These are phyloP conservation scores for Anarsia innoxiella DNA, from an alignment of 2,888 invertebrate species.

Conservation along the genomic window DNA sequence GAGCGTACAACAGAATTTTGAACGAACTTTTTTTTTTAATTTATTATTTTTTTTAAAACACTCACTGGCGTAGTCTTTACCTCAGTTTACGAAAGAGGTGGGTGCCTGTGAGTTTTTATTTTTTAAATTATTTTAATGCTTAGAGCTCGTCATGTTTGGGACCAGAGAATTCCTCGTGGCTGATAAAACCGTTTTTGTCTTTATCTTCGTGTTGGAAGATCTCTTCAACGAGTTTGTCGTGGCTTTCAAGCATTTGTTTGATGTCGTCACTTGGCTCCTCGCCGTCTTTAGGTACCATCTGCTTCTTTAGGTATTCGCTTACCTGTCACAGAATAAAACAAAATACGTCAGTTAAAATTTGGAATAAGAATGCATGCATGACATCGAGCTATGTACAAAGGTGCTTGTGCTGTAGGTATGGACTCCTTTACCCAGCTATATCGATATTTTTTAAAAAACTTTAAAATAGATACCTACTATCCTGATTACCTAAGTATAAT, in stretches of 20 bases:
- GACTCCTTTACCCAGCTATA: too few relatives aligned
- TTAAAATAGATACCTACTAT: background rate
- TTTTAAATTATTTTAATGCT: too few relatives aligned
- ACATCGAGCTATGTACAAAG: too few relatives aligned
- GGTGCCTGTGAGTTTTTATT: too few relatives aligned
- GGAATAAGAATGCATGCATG: too few relatives aligned
- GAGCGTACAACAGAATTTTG: slow-evolving; percentile 13
- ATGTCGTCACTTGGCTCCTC: slow-evolving; percentile 84
- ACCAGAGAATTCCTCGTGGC: slow-evolving; percentile 96
- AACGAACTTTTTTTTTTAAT: slow-evolving; percentile 6
- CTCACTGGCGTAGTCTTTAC: slow-evolving; percentile 15
- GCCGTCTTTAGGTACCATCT: slow-evolving; percentile 89
- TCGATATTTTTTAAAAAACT: too few relatives aligned
- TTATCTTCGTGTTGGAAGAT: slow-evolving; percentile 98
- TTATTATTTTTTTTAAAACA: slow-evolving; percentile 9
- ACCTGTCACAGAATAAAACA: slow-evolving; percentile 74
- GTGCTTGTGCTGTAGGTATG: background rate
- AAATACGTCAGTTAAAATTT: background rate
- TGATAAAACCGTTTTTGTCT: slow-evolving; percentile 96
- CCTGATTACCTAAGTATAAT: too few relatives aligned
- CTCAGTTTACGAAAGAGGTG: background rate
- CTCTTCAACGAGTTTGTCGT: slow-evolving; percentile 95
- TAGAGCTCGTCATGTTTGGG: slow-evolving; percentile 98
- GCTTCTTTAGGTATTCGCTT: slow-evolving; percentile 92
- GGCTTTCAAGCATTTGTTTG: slow-evolving; percentile 88